These are phyloP conservation scores for Butorides virescens DNA, from an alignment of 2,113 vertebrate species.

Conservation along the genomic window DNA sequence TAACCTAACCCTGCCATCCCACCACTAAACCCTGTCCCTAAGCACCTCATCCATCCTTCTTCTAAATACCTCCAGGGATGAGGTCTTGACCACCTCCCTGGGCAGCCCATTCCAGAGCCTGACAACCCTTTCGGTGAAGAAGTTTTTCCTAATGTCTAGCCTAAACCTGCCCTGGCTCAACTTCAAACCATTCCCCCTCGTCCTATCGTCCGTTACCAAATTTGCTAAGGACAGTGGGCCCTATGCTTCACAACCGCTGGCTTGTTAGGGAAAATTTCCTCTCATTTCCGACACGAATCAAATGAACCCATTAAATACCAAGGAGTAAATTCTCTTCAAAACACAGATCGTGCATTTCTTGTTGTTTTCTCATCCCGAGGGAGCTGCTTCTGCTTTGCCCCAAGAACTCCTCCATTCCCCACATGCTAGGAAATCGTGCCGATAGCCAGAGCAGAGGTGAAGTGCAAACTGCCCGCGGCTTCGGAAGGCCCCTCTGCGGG, in stretches of 20 bases:
- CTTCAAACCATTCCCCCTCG: no score
- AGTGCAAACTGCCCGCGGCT: background rate
- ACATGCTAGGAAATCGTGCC: fast-evolving
- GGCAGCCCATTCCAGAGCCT: no score
- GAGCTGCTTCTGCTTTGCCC: background rate
- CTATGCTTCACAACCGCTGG: fast-evolving
- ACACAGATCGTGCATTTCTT: background rate
- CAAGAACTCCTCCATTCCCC: background rate
- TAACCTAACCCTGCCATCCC: no score
- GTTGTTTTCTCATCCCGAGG: background rate
- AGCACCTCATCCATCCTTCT: no score
- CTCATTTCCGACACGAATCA: background rate
- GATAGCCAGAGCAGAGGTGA: background rate
- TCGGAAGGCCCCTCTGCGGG: background rate
- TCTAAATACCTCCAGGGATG: no score
- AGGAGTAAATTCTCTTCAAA: background rate
- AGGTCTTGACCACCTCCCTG: no score
- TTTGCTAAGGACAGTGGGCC: background rate
- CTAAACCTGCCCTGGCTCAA: no score
- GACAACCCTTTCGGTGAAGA: no score
- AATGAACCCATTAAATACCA: background rate
- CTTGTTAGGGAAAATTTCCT: background rate
- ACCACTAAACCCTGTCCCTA: no score
- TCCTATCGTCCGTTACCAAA: no score
- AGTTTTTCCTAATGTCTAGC: no score